phyloP scores from a whole-genome alignment of 2,797 vertebrate genomes.

The Psittacula echo region DNA sequence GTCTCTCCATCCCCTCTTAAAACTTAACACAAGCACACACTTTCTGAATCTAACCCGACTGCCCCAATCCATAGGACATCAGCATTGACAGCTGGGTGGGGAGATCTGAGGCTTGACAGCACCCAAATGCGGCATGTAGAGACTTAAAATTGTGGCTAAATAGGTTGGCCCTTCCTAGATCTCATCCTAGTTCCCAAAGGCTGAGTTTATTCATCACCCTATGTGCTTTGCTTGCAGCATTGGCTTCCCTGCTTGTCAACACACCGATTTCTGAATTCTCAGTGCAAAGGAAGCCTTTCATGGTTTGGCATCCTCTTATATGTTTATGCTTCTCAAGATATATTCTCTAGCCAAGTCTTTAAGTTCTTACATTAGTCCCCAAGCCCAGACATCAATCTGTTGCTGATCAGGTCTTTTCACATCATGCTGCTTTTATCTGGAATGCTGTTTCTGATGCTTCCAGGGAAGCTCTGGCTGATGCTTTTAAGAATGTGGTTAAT shows the following conservation, averaged over 20 bases:
- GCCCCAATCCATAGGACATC: accelerated
- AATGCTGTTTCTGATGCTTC: constrained; percentile 60
- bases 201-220: constrained; percentile 53
- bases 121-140: background rate
- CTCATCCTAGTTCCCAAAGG: constrained; percentile 13
- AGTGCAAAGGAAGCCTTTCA: constrained; percentile 60
- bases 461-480: constrained; percentile 43
- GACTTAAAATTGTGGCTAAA: background rate
- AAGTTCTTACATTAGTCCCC: constrained; percentile 61
- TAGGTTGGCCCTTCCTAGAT: background rate
- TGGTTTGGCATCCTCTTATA: constrained; percentile 66
- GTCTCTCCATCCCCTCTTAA: background rate
- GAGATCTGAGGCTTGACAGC: background rate
- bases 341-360: constrained; percentile 65
- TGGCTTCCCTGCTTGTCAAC: constrained; percentile 64
- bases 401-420: constrained; percentile 72
- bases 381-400: constrained; percentile 70
- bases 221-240: constrained; percentile 44
- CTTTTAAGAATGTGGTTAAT: constrained; percentile 55
- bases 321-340: constrained; percentile 65
- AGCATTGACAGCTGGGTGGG: background rate
- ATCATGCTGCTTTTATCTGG: constrained; percentile 63
- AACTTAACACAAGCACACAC: background rate
- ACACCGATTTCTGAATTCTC: constrained; percentile 37
- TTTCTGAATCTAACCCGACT: background rate